These are phyloP conservation scores for Mormyrus iriodes DNA, from an alignment of 2,113 vertebrate species.

Conservation along the genomic window DNA sequence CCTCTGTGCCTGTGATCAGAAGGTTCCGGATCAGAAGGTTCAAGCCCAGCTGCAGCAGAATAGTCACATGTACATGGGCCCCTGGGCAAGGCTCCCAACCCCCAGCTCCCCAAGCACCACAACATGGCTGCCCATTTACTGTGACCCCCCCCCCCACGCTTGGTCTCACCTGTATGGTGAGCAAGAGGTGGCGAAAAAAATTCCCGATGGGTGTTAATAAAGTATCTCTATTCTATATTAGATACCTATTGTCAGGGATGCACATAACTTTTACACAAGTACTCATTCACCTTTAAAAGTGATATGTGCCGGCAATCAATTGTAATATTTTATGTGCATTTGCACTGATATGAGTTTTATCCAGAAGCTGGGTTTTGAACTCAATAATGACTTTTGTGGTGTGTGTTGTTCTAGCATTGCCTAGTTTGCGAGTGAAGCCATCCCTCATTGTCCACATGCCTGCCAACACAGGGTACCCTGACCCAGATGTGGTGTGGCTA, in stretches of 20 bases:
- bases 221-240: background rate
- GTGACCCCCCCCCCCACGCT: background rate
- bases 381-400: background rate
- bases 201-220: background rate
- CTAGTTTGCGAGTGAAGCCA: background rate
- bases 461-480: conserved; percentile 55
- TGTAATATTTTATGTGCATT: too few species aligned
- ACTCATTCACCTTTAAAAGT: too few species aligned
- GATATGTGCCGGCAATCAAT: too few species aligned
- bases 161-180: background rate
- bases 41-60: background rate
- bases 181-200: background rate
- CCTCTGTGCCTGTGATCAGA: background rate
- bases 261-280: too few species aligned
- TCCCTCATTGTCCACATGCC: background rate
- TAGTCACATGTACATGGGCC: background rate
- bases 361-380: background rate
- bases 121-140: background rate
- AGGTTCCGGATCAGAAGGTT: too few species aligned
- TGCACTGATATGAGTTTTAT: too few species aligned
- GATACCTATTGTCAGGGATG: background rate
- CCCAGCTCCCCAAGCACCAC: background rate
- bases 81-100: background rate
- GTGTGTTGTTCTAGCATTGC: background rate
- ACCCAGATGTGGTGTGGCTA: conserved; percentile 63